Conservation (phyloP, 2,797 vertebrate genomes). For the Fratercula arctica region DNA sequence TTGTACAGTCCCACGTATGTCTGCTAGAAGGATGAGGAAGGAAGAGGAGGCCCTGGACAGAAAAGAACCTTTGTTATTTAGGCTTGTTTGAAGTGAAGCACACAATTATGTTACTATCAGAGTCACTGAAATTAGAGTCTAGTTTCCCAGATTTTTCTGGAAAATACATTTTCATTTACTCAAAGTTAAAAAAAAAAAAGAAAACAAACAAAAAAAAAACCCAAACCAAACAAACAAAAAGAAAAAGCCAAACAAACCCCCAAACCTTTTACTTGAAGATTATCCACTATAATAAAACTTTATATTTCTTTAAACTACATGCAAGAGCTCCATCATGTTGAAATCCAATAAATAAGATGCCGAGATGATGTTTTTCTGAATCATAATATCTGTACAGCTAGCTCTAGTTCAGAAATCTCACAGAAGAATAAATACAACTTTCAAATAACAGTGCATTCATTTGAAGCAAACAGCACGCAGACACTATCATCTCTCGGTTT, state of each 20-base stretch:
- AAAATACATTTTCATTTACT: not conserved
- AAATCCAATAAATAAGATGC: not conserved
- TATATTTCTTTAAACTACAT: not conserved
- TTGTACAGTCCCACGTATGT: not conserved
- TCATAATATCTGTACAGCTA: not conserved
- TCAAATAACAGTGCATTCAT: not conserved
- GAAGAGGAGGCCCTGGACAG: fast-evolving
- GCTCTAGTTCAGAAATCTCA: not conserved
- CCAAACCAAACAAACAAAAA: not conserved
- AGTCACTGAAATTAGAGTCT: not conserved
- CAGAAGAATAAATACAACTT: slow-evolving; percentile 18
- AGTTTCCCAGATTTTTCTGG: not conserved
- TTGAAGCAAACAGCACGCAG: not conserved
- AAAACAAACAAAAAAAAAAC: not conserved
- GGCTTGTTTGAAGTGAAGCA: not conserved
- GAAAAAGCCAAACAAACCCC: not conserved
- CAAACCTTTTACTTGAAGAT: not conserved
- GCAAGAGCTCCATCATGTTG: not conserved
- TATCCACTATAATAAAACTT: not conserved
- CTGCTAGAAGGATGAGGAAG: not conserved
- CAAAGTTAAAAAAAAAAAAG: not conserved
- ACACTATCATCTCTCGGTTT: not conserved
- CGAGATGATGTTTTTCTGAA: not conserved
- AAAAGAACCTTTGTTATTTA: not conserved
- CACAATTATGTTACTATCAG: not conserved